phyloP scores from a whole-genome alignment of 64 coral and sea anemone genomes.

The Stylophora pistillata region DNA sequence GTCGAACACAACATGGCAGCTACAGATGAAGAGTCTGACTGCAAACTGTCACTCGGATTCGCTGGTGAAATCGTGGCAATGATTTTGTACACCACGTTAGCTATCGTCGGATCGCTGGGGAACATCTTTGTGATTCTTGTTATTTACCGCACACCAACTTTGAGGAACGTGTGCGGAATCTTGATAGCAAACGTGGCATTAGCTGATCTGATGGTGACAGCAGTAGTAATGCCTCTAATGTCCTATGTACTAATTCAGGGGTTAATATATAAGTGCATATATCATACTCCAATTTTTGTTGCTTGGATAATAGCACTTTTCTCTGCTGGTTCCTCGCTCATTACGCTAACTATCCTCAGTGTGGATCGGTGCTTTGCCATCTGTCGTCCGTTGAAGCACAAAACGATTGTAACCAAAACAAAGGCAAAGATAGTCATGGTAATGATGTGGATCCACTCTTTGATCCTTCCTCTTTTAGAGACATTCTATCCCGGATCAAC shows the following conservation, averaged over 20 bases:
- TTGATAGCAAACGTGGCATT: not conserved
- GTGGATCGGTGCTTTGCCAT: not conserved
- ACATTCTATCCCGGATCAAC: not conserved
- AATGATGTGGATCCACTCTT: not conserved
- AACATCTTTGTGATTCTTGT: not conserved
- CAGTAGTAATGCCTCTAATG: not conserved
- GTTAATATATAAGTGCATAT: not conserved
- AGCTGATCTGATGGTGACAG: not conserved
- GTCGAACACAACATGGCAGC: not conserved
- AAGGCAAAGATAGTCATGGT: not conserved
- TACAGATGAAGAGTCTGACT: not conserved
- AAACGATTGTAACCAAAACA: not conserved
- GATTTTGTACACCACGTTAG: not conserved
- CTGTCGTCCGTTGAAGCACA: not conserved
- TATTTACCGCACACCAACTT: not conserved
- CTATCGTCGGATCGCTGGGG: not conserved
- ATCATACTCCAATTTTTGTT: not conserved
- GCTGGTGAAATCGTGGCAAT: not conserved
- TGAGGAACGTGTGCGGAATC: not conserved
- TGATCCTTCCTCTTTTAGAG: not conserved
- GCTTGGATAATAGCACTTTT: not conserved
- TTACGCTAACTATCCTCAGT: not conserved
- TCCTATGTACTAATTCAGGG: not conserved
- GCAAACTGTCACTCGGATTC: not conserved
- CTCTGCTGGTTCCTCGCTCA: not conserved